These are phyloP conservation scores for Tachina lurida DNA, from an alignment of 2,888 invertebrate genomes.

Conservation along the genomic window DNA sequence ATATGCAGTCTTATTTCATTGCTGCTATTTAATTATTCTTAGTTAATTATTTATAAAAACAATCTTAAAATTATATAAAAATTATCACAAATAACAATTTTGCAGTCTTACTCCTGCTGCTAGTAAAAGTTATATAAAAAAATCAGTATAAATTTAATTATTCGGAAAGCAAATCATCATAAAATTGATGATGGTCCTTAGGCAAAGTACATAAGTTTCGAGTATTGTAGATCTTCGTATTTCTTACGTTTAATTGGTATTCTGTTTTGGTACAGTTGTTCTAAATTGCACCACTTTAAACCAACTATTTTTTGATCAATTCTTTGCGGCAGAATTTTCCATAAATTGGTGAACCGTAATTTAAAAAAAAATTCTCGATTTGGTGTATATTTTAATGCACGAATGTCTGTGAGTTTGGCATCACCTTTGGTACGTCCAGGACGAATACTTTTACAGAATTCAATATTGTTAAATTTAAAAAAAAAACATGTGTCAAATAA, in stretches of 20 bases:
- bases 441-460: constrained; percentile 67
- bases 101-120: too few species aligned
- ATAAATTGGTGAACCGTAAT: constrained; percentile 47
- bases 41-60: too few species aligned
- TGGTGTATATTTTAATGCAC: constrained; percentile 58
- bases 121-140: too few species aligned
- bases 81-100: too few species aligned
- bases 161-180: too few species aligned
- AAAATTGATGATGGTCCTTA: constrained; percentile 62
- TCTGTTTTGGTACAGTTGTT: not conserved
- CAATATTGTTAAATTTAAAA: too few species aligned
- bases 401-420: constrained; percentile 65
- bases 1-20: too few species aligned
- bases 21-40: too few species aligned
- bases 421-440: constrained; percentile 61
- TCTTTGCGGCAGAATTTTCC: constrained; percentile 57
- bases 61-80: too few species aligned
- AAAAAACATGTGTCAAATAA: constrained; percentile 33
- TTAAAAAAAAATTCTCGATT: constrained; percentile 50
- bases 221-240: constrained; percentile 64
- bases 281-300: constrained; percentile 51
- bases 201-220: constrained; percentile 60
- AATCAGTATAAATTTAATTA: not conserved
- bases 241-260: constrained; percentile 60
- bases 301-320: constrained; percentile 47